A percentile compares a stretch with the other conserved stretches of the same genome.
Conservation (phyloP, 2,113 vertebrate species). For the Silurus glanis region DNA sequence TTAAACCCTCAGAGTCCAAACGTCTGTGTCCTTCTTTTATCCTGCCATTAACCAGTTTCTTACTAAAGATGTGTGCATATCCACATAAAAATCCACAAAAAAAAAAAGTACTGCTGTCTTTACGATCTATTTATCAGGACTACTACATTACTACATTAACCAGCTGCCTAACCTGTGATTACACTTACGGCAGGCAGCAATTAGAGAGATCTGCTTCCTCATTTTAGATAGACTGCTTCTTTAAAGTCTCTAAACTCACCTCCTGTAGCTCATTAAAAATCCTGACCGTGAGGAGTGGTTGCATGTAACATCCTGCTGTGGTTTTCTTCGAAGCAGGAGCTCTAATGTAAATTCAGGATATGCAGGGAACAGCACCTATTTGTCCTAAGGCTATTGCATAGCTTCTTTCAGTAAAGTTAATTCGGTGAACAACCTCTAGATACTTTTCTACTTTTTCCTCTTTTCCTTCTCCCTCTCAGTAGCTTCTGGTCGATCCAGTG, state of each 20-base stretch:
- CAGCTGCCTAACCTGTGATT: conserved; percentile 32
- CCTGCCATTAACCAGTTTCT: not conserved
- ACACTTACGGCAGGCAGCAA: conserved; percentile 23
- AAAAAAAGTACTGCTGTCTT: not conserved
- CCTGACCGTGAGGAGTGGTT: conserved; percentile 6
- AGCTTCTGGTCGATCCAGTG: conserved; percentile 24
- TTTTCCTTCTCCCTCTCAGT: not conserved
- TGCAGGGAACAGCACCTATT: conserved; percentile 10
- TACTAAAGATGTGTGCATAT: not conserved
- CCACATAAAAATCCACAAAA: not conserved
- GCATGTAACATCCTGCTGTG: conserved; percentile 27
- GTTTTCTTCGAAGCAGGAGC: conserved; percentile 38
- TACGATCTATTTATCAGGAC: conserved; percentile 15
- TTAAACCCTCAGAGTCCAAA: not conserved
- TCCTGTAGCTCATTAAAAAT: conserved; percentile 45
- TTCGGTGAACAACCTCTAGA: not conserved
- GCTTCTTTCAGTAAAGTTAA: conserved; percentile 12
- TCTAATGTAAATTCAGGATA: conserved; percentile 32
- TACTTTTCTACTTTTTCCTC: not conserved
- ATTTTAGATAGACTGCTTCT: conserved; percentile 13
- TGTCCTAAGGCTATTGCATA: conserved; percentile 10
- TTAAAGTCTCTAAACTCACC: conserved; percentile 20
- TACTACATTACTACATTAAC: conserved; percentile 31
- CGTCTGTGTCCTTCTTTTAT: not conserved
- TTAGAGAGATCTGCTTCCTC: conserved; percentile 29